Conservation (phyloP, 1,140 invertebrate genomes). For the Drosophila tani region DNA sequence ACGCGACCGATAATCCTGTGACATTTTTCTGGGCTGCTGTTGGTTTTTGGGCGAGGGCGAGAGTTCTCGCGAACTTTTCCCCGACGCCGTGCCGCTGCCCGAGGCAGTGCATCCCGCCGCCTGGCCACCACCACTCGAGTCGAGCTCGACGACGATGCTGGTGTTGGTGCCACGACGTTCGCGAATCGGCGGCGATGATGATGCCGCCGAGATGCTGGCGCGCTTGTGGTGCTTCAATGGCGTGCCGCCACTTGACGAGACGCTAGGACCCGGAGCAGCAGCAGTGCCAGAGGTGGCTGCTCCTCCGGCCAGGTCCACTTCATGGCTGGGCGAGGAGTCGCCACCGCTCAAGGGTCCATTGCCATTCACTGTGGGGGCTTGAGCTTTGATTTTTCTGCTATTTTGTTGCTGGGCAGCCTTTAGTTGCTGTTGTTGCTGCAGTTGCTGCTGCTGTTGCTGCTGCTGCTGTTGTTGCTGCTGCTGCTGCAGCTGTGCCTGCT, state of each 20-base stretch:
- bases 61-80: slow-evolving; percentile 81
- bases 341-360: slow-evolving; percentile 58
- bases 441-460: slow-evolving; percentile 44
- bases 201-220: slow-evolving; percentile 70
- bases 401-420: slow-evolving; percentile 55
- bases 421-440: slow-evolving; percentile 46
- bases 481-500: slow-evolving; percentile 52
- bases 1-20: slow-evolving; percentile 82
- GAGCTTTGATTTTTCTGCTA: slow-evolving; percentile 67
- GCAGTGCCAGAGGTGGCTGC: slow-evolving; percentile 8
- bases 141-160: slow-evolving; percentile 74
- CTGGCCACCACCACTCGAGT: slow-evolving; percentile 27
- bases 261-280: background rate
- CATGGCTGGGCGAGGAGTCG: slow-evolving; percentile 50
- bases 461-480: slow-evolving; percentile 53
- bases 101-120: slow-evolving; percentile 45
- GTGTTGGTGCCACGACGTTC: slow-evolving; percentile 71
- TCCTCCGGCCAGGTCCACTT: slow-evolving; percentile 58
- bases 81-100: slow-evolving; percentile 69
- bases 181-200: slow-evolving; percentile 55
- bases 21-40: slow-evolving; percentile 80
- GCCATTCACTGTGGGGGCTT: slow-evolving; percentile 61
- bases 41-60: slow-evolving; percentile 83
- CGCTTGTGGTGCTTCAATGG: slow-evolving; percentile 74
- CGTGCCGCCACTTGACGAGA: slow-evolving; percentile 44